These are phyloP conservation scores for Oplegnathus fasciatus DNA, from an alignment of 2,113 vertebrate species.

Conservation along the genomic window DNA sequence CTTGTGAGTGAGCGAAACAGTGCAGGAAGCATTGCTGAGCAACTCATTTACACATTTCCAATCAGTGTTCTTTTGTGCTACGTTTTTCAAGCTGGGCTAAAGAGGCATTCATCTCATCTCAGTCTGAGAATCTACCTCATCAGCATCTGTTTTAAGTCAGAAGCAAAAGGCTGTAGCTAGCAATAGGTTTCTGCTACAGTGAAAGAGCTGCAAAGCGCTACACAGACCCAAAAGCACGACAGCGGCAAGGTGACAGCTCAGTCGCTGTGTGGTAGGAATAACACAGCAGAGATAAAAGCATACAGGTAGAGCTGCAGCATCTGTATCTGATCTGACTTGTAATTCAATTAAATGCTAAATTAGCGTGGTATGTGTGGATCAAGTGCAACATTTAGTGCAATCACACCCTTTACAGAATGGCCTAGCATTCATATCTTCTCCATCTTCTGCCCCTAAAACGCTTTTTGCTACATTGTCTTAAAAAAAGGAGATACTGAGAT, in stretches of 20 bases:
- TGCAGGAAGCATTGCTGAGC: constrained; percentile 48
- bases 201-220: constrained; percentile 31
- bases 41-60: constrained; percentile 38
- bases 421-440: background rate
- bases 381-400: background rate
- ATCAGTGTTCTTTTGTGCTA: constrained; percentile 42
- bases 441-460: constrained; percentile 6
- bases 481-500: background rate
- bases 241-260: constrained; percentile 10
- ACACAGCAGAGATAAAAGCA: constrained; percentile 1
- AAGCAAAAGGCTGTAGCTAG: constrained; percentile 37
- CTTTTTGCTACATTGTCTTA: constrained; percentile 2
- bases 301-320: constrained; percentile 27
- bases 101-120: constrained; percentile 40
- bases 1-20: constrained; percentile 48
- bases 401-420: constrained; percentile 4
- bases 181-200: constrained; percentile 5
- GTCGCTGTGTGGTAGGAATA: constrained; percentile 14
- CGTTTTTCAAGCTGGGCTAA: constrained; percentile 28
- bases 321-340: background rate
- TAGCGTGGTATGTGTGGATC: background rate
- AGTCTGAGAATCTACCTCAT: constrained; percentile 48
- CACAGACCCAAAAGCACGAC: constrained; percentile 13
- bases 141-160: constrained; percentile 45
- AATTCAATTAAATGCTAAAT: background rate